These are phyloP conservation scores for Equus quagga DNA, from an alignment of 2,113 vertebrate species.

Conservation along the genomic window DNA sequence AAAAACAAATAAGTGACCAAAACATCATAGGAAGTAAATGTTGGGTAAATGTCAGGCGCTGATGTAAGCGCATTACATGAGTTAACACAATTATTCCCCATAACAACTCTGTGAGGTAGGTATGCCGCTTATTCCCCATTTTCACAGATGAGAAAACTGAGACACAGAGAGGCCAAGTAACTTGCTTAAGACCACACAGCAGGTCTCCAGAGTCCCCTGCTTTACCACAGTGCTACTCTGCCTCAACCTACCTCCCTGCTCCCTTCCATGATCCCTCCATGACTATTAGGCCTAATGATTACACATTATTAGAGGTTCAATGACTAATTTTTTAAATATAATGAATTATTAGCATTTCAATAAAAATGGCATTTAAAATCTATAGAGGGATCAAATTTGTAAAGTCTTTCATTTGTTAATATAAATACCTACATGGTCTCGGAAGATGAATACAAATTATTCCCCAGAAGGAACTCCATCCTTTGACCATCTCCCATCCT, in stretches of 20 bases:
- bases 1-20: neutral
- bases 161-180: neutral
- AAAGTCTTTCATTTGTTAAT: slow-evolving; percentile 25
- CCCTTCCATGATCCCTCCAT: neutral
- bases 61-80: neutral
- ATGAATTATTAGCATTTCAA: slow-evolving; percentile 40
- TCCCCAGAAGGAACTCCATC: neutral
- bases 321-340: slow-evolving; percentile 36
- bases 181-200: neutral
- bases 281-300: neutral
- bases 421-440: neutral
- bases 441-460: slow-evolving; percentile 21
- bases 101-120: neutral
- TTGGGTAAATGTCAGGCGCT: neutral
- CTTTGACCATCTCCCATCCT: neutral
- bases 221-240: neutral
- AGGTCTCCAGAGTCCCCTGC: neutral
- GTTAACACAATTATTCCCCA: neutral
- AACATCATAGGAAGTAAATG: slow-evolving; percentile 39
- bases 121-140: neutral
- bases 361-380: slow-evolving; percentile 58
- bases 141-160: slow-evolving; percentile 35
- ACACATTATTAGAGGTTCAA: neutral
- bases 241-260: neutral
- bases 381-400: neutral